Evolutionary conservation across 1,140 invertebrate species (phyloP), one percentile per base, ranked within the genome.

Genomic region (Aphis gossypii): DNA sequence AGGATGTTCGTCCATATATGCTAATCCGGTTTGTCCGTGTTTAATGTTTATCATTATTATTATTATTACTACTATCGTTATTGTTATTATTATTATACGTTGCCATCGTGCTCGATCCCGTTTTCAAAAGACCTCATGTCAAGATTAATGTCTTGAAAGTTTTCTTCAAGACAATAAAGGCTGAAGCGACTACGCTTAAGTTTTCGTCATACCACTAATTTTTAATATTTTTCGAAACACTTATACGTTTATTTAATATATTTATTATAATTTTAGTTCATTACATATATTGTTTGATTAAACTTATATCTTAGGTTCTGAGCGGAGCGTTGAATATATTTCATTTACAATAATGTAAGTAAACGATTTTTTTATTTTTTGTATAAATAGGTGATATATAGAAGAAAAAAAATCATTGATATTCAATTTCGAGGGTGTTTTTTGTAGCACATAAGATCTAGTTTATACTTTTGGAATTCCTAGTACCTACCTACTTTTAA

Each of bases 101-200:
- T 46, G 18, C 30, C 25, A 20, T 56, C 51, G 51, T 89, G 9
- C 51, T 54, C 44, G n/a, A 92, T 48, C 20, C 68, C 3, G 20
- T 92, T 92, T 82, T 83, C 60, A 91, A 92, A 92, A 92, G 44
- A 92, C 44, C 44, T 35, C n/a, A 84, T 51, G 91, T 82, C 44
- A 82, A 92, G 91, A 92, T 92, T 92, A 92, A 92, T 92, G 91
- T 38, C 68, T 46, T 48, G n/a, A 92, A 92, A 84, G 91, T 83
- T 92, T 76, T 6, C n/a, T 23, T 11, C 21, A 38, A 38, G 44
- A 89, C 48, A 89, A 89, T 56, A 89, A 89, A 56, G 51, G 25
- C 21, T 54, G n/a, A 23, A 46, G 11, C 30, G 44, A 21, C 60
- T 82, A 48, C 18, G 68, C 20, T 92, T 38, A 82, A 92, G 25